Evolutionary conservation across 2,888 invertebrate species (phyloP), one percentile per base, ranked within the genome.

Genomic region (Sphinx pinastri): DNA sequence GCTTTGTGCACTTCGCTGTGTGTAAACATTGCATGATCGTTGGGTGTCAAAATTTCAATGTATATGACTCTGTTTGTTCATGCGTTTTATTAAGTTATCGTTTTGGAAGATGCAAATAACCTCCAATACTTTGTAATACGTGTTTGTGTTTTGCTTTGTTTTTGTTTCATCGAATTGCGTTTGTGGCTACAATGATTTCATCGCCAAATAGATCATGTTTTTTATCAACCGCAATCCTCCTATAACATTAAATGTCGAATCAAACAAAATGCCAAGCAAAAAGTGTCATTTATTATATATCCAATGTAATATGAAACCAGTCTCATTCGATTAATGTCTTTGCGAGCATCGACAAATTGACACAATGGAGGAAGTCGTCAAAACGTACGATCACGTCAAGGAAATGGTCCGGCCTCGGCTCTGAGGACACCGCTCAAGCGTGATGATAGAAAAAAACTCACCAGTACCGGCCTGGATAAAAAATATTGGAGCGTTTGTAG

Each of bases 361-460:
- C 31, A 13, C 14, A 47, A 69, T 14, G 19, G 72, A 82, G 84
- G 85, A 85, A 85, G 80, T 84, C 45, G 38, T 57, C 68, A 76
- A 79, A 75, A 77, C 78, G 73, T 76, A 72, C 74, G 76, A 75
- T 76, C 74, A 77, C 80, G 80, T 81, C 79, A 83, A 87, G 89
- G 88, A 88, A 88, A 86, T 80, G 75, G 75, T 71, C 77, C 52
- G 85, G 78, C 86, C 85, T 85, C 80, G 84, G 69, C 76, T 68
- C 73, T 74, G 81, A 87, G 89, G 88, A 84, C 87, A 79, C 79
- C 75, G 83, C 76, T 84, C 83, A 80, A 86, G 79, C 88, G 88
- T 88, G 83, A 70, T 76, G 73, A 71, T 75, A 77, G 79, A 83
- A 84, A 84, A n/a, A 87, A 83, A 74, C 75, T 69, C 45, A 52